These are phyloP conservation scores for Caenorhabditis latens DNA, from an alignment of 1,140 invertebrate genomes.

Conservation along the genomic window DNA sequence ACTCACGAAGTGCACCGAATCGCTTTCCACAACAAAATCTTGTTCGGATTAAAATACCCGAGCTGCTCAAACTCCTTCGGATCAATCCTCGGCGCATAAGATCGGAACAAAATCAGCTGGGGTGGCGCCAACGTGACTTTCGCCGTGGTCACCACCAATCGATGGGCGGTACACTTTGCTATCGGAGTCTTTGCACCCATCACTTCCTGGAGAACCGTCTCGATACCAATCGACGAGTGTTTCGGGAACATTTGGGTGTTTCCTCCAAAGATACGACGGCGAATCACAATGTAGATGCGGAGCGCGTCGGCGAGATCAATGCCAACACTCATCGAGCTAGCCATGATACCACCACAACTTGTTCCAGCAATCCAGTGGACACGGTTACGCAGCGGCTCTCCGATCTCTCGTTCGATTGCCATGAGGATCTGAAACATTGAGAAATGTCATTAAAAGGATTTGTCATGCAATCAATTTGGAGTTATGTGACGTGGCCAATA, in stretches of 20 bases:
- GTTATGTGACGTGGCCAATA: not conserved
- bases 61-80: constrained; percentile 51
- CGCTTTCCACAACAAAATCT: constrained; percentile 58
- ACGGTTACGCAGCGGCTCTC: constrained; percentile 40
- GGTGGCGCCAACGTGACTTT: constrained; percentile 44
- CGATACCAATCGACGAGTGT: constrained; percentile 50
- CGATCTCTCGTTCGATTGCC: constrained; percentile 44
- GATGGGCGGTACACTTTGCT: constrained; percentile 28
- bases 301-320: constrained; percentile 15
- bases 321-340: constrained; percentile 25
- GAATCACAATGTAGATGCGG: constrained; percentile 37
- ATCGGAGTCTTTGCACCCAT: constrained; percentile 36
- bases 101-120: constrained; percentile 52
- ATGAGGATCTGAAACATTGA: constrained; percentile 31
- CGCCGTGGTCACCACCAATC: constrained; percentile 55
- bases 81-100: constrained; percentile 43
- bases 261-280: constrained; percentile 44
- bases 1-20: constrained; percentile 57
- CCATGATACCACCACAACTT: constrained; percentile 59
- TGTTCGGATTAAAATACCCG: constrained; percentile 58
- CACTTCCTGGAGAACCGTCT: constrained; percentile 48
- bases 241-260: constrained; percentile 57
- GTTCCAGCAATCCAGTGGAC: constrained; percentile 58
- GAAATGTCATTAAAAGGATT: not conserved
- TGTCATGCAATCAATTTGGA: not conserved